A percentile compares a stretch with the other conserved stretches of the same genome.
These are phyloP conservation scores for Smithornis capensis DNA, from an alignment of 2,113 vertebrate genomes.

Conservation along the genomic window DNA sequence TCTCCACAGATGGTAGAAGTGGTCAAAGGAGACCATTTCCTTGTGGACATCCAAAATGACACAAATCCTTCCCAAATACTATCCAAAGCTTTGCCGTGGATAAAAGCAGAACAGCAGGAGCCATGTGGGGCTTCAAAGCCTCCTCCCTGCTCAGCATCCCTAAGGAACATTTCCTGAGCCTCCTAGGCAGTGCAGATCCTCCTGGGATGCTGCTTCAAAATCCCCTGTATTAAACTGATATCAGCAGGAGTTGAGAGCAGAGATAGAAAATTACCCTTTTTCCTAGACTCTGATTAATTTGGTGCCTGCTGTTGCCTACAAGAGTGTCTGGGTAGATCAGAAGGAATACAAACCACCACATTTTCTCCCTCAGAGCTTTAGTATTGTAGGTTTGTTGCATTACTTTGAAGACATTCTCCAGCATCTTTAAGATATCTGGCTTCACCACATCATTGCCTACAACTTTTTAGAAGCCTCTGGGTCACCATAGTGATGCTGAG, in stretches of 20 bases:
- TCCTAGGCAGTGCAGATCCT: background rate
- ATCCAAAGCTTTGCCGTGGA: background rate
- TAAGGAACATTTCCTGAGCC: background rate
- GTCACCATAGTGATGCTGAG: conserved; percentile 7
- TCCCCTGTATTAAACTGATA: background rate
- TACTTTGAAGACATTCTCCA: background rate
- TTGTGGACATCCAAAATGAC: background rate
- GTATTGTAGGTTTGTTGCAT: background rate
- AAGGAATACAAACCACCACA: background rate
- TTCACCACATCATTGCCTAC: background rate
- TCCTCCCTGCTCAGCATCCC: background rate
- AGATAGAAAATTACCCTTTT: background rate
- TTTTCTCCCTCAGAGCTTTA: background rate
- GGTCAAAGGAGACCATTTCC: background rate
- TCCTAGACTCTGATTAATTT: background rate
- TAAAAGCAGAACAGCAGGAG: background rate
- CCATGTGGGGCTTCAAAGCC: background rate
- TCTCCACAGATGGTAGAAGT: background rate
- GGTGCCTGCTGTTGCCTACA: background rate
- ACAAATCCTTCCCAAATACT: background rate
- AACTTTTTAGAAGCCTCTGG: background rate
- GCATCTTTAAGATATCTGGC: background rate
- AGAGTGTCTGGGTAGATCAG: background rate
- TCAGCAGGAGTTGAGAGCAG: background rate
- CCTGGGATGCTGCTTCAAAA: background rate